These are phyloP conservation scores for Tiliacea aurago DNA, from an alignment of 2,888 invertebrate species.

Conservation along the genomic window DNA sequence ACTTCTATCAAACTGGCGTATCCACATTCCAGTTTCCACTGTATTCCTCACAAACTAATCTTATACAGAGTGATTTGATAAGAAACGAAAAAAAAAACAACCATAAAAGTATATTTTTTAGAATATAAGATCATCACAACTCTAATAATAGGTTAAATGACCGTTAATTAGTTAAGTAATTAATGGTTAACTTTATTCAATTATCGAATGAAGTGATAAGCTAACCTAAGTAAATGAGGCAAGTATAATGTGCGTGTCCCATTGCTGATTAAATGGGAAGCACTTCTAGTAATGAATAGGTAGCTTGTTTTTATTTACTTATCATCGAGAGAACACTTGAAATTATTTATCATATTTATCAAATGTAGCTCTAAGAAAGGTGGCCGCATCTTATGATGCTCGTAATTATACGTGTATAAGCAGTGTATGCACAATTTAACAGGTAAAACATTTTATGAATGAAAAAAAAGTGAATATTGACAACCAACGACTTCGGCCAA, in stretches of 20 bases:
- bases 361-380: not conserved
- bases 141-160: not conserved
- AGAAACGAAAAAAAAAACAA: constrained; percentile 13
- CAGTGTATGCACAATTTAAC: not conserved
- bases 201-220: constrained; percentile 33
- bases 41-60: constrained; percentile 20
- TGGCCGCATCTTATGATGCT: too few relatives aligned
- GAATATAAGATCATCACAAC: not conserved
- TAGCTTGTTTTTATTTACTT: constrained; percentile 14
- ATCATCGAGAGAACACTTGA: not conserved
- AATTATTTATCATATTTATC: constrained; percentile 15
- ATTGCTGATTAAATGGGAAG: constrained; percentile 28
- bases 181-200: constrained; percentile 30
- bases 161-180: not conserved
- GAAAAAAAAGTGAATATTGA: not conserved
- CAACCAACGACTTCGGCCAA: not conserved
- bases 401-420: not conserved
- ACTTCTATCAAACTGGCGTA: constrained; percentile 55
- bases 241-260: constrained; percentile 1
- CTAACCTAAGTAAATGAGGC: not conserved
- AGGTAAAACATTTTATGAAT: not conserved
- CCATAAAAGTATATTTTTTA: not conserved
- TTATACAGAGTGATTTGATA: constrained; percentile 19
- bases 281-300: constrained; percentile 32
- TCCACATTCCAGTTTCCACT: not conserved